These are phyloP conservation scores for Aptenodytes patagonicus DNA, from an alignment of 2,113 vertebrate species.

Conservation along the genomic window DNA sequence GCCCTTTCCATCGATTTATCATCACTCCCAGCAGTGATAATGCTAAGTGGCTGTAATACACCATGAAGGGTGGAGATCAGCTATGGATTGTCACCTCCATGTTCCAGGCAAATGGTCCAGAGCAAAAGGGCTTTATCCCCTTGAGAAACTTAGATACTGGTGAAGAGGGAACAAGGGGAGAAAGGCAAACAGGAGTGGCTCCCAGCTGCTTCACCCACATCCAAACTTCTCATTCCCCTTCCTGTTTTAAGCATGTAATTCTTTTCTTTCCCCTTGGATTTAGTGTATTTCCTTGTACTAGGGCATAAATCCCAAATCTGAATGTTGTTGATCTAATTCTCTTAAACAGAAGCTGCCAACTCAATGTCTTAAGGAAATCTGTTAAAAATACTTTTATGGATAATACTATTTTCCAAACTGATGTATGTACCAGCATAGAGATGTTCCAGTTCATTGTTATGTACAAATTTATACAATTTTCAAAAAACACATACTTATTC, in stretches of 20 bases:
- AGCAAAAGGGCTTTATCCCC: not conserved
- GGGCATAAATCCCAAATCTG: not conserved
- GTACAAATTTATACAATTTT: not conserved
- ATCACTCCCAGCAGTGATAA: not conserved
- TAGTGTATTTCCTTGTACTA: not conserved
- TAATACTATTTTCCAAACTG: not conserved
- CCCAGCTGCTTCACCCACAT: not conserved
- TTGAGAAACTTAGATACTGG: not conserved
- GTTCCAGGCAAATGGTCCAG: not conserved
- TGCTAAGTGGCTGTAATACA: not conserved
- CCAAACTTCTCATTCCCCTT: not conserved
- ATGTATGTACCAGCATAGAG: not conserved
- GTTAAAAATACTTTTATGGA: not conserved
- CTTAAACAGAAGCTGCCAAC: not conserved
- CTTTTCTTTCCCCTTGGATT: not conserved
- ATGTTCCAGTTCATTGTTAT: not conserved
- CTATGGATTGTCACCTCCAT: not conserved
- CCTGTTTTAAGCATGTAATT: not conserved
- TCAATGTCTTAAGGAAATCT: not conserved
- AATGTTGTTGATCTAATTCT: not conserved
- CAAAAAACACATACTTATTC: not conserved
- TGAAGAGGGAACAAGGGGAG: not conserved
- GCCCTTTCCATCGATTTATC: not conserved
- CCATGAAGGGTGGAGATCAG: not conserved
- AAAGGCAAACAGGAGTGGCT: not conserved